Conservation (phyloP, 2,113 vertebrate species). For the Hiodon alosoides region DNA sequence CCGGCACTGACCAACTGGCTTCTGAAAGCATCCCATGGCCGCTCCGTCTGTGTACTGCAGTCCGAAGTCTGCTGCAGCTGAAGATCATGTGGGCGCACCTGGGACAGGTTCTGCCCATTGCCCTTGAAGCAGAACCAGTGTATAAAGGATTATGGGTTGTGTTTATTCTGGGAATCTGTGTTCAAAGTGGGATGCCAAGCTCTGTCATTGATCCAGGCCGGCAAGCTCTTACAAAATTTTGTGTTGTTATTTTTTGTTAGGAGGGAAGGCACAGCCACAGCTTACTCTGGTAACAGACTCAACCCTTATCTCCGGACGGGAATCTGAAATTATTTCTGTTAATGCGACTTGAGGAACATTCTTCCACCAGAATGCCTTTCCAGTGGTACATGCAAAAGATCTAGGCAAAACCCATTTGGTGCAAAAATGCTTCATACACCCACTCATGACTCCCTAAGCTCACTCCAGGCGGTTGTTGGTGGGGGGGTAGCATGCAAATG, state of each 20-base stretch:
- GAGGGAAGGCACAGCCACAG: no score
- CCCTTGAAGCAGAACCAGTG: conserved; percentile 37
- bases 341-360: not conserved
- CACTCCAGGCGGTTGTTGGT: no score
- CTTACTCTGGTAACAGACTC: no score
- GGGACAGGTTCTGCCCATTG: conserved; percentile 52
- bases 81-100: conserved; percentile 62
- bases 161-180: not conserved
- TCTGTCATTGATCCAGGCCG: not conserved
- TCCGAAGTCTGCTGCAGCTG: conserved; percentile 46
- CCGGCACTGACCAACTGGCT: conserved; percentile 21
- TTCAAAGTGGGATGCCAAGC: not conserved
- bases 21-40: conserved; percentile 56
- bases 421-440: no score
- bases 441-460: no score
- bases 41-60: conserved; percentile 46
- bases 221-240: no score
- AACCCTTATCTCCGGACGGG: not conserved
- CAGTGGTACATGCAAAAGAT: conserved; percentile 6
- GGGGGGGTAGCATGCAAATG: no score
- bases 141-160: not conserved
- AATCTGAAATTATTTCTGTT: not conserved
- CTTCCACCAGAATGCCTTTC: conserved; percentile 4
- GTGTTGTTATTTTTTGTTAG: no score
- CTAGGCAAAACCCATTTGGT: not conserved